Conservation (phyloP, 2,113 vertebrate species). For the Acrocephalus arundinaceus region DNA sequence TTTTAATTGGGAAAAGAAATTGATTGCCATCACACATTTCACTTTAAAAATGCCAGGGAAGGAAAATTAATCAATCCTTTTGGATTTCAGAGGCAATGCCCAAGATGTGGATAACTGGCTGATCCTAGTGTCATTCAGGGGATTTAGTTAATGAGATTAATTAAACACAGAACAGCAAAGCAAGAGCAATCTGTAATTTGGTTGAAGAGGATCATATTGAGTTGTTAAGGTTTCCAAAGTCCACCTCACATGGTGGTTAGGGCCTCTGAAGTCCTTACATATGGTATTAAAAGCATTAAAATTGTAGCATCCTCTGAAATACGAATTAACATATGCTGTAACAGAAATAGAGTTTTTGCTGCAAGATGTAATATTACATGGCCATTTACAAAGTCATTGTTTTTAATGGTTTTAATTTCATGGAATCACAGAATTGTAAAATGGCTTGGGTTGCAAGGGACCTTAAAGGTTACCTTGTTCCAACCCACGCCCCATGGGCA, state of each 20-base stretch:
- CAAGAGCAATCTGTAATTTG: background rate
- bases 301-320: background rate
- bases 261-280: background rate
- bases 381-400: background rate
- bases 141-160: background rate
- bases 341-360: background rate
- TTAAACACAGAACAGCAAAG: background rate
- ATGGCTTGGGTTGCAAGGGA: background rate
- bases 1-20: background rate
- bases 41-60: background rate
- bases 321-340: background rate
- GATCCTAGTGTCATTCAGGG: background rate
- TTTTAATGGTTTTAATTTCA: background rate
- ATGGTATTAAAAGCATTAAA: background rate
- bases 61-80: background rate
- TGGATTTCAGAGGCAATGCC: background rate
- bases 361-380: background rate
- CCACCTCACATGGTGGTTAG: background rate
- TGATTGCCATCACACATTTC: background rate
- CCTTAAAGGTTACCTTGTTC: background rate
- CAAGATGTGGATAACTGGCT: background rate
- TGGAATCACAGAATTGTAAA: background rate
- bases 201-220: background rate
- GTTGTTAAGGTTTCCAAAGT: background rate
- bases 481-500: background rate